Conservation (phyloP, 2,113 vertebrate species). For the Pyxicephalus adspersus region DNA sequence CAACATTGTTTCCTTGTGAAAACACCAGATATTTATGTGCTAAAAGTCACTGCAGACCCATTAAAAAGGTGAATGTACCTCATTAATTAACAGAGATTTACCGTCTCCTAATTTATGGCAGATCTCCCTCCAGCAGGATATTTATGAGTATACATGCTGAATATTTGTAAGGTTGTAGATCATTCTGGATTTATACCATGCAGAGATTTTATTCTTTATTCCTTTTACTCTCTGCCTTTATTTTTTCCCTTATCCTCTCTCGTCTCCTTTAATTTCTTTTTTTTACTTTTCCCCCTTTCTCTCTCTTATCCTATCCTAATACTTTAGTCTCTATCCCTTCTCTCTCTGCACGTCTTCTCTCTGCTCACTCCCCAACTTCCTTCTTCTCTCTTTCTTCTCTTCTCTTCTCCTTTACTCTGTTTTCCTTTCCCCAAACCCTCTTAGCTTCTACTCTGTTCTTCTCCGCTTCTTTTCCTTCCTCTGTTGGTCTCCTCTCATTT, state of each 20-base stretch:
- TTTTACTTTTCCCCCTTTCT: not conserved
- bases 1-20: slow-evolving; percentile 31
- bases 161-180: too few relatives aligned
- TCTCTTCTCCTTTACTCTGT: too few relatives aligned
- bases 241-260: not conserved
- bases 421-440: too few relatives aligned
- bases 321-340: not conserved
- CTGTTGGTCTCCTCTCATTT: too few relatives aligned
- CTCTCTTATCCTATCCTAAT: not conserved
- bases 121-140: not conserved
- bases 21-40: not conserved
- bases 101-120: not conserved
- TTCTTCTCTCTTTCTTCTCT: too few relatives aligned
- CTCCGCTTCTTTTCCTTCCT: too few relatives aligned
- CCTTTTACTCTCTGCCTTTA: too few relatives aligned
- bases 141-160: not conserved
- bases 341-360: too few relatives aligned
- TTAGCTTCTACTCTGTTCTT: too few relatives aligned
- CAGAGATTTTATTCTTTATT: too few relatives aligned
- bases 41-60: not conserved
- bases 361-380: too few relatives aligned
- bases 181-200: too few relatives aligned
- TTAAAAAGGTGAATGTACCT: not conserved
- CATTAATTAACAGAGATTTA: slow-evolving; percentile 18
- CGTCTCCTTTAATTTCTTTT: not conserved